Base-by-base conservation (phyloP, 1,140 invertebrate genomes). In the Sycophila sp. region DNA sequence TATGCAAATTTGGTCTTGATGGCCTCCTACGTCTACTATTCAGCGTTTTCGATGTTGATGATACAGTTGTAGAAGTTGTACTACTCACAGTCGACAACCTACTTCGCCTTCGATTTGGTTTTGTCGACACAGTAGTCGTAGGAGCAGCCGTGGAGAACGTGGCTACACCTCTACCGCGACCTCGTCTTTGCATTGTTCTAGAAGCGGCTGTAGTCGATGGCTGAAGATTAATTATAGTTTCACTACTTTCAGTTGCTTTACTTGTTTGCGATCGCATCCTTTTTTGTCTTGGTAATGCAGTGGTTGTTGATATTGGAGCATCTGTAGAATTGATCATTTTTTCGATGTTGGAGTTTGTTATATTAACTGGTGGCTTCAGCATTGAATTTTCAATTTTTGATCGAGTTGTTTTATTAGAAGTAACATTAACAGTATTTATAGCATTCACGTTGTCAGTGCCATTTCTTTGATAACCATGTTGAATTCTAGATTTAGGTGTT, bases 91-190 rank as follows among this genome's bases (percentile, higher is more conserved):
- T 38, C 24, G 22, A 13, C n/a, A n/a, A n/a, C 58, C 19, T 67
- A 65, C 13, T 69, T 69, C n/a, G 55, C 71, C 10, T 65, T 65
- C 19, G 34, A 28, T 2, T 47, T 10, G 26, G 4, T 32, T 19
- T 55, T 22, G 58, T 10, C 2, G 26, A 30, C 15, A 15, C 17
- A 24, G 49, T 58, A 2, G 60, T 45, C 7, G 68, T 6, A 13
- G 38, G n/a, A 51, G 13, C 1, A n/a, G 24, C 49, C 1, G 32
- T 19, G 28, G 26, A 4, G 3, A n/a, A 15, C 36, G 42, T 45
- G 42, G 40, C 15, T 2, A 17, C 4, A 22, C 45, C 26, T 42
- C 40, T 70, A 7, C 0, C 26, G 1, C 60, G 68, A 49, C 42
- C 42, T 32, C 55, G 60, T 32, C 42, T 47, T 15, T 22, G 28